Conservation (phyloP, 2,113 vertebrate species). For the Myotis davidii region DNA sequence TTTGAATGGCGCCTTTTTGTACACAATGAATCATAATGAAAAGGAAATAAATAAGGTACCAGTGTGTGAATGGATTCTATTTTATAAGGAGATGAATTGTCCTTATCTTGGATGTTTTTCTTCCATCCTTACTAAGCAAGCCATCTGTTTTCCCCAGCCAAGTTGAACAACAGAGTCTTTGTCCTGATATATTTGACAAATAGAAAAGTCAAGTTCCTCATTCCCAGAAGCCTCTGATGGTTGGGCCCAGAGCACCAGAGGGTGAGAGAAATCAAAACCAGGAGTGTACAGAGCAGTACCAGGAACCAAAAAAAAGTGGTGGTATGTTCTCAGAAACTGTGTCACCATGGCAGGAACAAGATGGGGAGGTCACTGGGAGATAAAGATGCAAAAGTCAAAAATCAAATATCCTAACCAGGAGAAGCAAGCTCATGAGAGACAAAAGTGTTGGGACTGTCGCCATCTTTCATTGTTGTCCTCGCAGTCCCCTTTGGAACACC, state of each 20-base stretch:
- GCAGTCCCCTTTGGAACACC: not conserved
- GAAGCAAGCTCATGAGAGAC: not conserved
- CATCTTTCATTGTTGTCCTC: not conserved
- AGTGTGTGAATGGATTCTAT: not conserved
- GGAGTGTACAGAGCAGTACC: not conserved
- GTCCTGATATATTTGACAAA: not conserved
- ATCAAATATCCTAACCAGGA: not conserved
- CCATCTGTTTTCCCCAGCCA: not conserved
- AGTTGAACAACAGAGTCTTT: not conserved
- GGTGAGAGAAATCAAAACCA: conserved; percentile 9
- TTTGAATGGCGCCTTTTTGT: not conserved
- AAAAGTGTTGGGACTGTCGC: not conserved
- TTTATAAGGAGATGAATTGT: conserved; percentile 16
- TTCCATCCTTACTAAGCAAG: conserved; percentile 28
- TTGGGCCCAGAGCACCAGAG: not conserved
- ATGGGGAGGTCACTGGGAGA: not conserved
- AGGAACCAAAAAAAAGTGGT: not conserved
- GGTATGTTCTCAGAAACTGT: not conserved
- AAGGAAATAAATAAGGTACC: conserved; percentile 12
- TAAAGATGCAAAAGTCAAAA: not conserved
- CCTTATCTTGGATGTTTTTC: not conserved
- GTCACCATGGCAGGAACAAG: not conserved
- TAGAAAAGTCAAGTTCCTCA: conserved; percentile 39
- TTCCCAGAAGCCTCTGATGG: not conserved
- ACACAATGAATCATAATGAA: not conserved